Base-by-base conservation (phyloP, 2,888 invertebrate species). In the Thymelicus sylvestris region DNA sequence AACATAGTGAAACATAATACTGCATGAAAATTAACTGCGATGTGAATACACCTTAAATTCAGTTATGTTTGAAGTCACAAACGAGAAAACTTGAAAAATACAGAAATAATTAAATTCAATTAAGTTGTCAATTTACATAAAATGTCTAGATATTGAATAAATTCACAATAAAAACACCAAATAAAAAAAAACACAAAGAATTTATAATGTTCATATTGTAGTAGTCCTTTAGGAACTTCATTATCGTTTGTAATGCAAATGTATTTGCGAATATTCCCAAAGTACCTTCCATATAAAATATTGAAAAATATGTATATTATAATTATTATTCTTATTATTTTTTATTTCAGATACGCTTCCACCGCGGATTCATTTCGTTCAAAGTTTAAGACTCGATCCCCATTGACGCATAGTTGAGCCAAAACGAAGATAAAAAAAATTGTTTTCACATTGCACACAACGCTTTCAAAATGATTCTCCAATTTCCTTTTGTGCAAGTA, bases 341-440 rank as follows among this genome's bases (percentile, higher is more conserved):
- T 38, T 41, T 13, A 39, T 65, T 38, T 52, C n/a, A 65, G 55
- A 41, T 65, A 31, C 10, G 31, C 44, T 66, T 44, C 44, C 44
- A 66, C 66, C 66, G 24, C 55, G 44, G 57, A 31, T 66, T 57
- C 31, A 15, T 66, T 66, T 12, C 24, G 24, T 44, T 44, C 7
- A 57, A 44, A 12, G 4, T 44, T 19, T 19, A 8, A 10, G 44
- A 10, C 44, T 41, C 44, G 10, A 44, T 44, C 12, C 44, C 44
- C 44, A 44, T 12, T 44, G 44, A 44, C 44, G 44, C 44, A 10
- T 31, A 31, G 31, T 31, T 0, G 31, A 31, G 31, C 31, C 31
- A 31, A 31, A 31, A 31, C 31, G 31, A 31, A 31, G 31, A 31
- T 31, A 31, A 31, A 31, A 31, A 31, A 5, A 2, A 3, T 31